Evolutionary conservation across 1,140 invertebrate species (phyloP).

Genomic region (Contarinia nasturtii): DNA sequence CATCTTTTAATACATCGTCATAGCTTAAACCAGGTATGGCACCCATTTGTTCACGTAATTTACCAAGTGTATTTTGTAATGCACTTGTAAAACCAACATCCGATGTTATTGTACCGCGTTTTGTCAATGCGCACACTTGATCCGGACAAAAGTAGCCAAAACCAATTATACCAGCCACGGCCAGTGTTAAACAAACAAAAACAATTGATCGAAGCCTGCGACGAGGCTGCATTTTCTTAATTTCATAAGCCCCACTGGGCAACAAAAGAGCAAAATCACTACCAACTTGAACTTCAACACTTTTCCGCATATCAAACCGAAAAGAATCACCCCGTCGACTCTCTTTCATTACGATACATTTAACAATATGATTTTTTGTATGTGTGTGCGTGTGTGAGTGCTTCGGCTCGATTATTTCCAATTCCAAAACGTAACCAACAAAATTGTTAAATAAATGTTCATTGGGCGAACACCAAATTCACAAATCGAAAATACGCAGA

Average conservation of each 20-base stretch:
- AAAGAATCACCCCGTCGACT: background rate
- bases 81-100: conserved; percentile 10
- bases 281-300: conserved; percentile 56
- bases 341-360: background rate
- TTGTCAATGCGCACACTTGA: conserved; percentile 57
- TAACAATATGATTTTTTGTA: no score
- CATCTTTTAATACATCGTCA: conserved; percentile 67
- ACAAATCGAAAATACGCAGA: no score
- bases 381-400: no score
- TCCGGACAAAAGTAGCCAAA: conserved; percentile 78
- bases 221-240: conserved; percentile 56
- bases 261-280: conserved; percentile 50
- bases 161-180: conserved; percentile 63
- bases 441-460: no score
- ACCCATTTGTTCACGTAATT: conserved; percentile 11
- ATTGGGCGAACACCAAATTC: no score
- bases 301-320: conserved; percentile 39
- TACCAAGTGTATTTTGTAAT: background rate
- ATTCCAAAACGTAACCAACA: no score
- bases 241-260: conserved; percentile 48
- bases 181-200: conserved; percentile 54
- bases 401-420: no score
- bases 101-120: conserved; percentile 27
- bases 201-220: conserved; percentile 52
- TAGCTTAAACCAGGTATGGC: conserved; percentile 44